A percentile compares a stretch with the other conserved stretches of the same genome.
Conservation (phyloP, 2,797 vertebrate species). For the Clarias laeviceps region DNA sequence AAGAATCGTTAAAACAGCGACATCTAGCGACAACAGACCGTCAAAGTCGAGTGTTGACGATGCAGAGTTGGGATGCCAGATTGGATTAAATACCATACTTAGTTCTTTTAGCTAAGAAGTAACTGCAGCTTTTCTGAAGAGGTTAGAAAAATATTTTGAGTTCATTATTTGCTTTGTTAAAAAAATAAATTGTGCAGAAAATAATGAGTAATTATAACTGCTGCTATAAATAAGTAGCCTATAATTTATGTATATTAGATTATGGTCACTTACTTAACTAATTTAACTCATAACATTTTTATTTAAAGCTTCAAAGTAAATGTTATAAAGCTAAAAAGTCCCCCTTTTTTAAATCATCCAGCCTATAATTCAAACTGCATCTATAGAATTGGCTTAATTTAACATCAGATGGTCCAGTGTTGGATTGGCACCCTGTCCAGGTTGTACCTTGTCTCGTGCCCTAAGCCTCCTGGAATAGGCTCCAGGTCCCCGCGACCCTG, state of each 20-base stretch:
- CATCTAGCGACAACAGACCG: neutral
- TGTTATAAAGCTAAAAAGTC: neutral
- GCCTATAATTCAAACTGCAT: neutral
- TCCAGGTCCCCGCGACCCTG: too few species aligned
- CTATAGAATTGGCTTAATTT: neutral
- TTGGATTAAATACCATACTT: neutral
- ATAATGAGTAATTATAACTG: neutral
- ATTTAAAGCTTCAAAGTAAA: neutral
- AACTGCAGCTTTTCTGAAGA: neutral
- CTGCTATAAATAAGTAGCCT: too few species aligned
- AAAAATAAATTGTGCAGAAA: neutral
- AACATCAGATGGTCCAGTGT: too few species aligned
- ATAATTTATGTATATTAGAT: too few species aligned
- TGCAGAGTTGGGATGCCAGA: conserved; percentile 8
- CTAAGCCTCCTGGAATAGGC: too few species aligned
- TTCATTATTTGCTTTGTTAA: neutral
- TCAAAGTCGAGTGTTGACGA: neutral
- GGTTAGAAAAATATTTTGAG: neutral
- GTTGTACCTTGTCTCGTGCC: too few species aligned
- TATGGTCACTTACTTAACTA: neutral
- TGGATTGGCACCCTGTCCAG: too few species aligned
- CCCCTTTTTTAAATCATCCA: neutral
- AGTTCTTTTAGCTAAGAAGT: neutral
- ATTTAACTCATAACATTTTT: neutral
- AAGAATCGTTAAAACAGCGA: neutral